Conservation (phyloP, 2,113 vertebrate species). For the Neolamprologus longior region DNA sequence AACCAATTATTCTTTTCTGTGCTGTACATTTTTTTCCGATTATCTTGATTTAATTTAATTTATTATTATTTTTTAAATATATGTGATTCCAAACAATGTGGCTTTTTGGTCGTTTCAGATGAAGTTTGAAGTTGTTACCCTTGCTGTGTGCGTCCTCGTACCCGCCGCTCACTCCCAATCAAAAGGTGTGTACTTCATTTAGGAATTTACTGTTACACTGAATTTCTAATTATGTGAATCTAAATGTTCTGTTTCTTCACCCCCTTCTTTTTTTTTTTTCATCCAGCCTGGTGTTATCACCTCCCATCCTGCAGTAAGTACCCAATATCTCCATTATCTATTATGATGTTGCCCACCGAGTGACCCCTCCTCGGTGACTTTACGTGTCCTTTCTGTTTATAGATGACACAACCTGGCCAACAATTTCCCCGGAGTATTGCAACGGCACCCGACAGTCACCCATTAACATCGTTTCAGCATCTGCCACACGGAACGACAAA, state of each 20-base stretch:
- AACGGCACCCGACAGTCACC: background rate
- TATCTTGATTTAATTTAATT: background rate
- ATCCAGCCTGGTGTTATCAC: slow-evolving; percentile 45
- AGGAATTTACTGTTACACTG: background rate
- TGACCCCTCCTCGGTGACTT: background rate
- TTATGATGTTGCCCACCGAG: background rate
- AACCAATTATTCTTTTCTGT: background rate
- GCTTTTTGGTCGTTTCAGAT: background rate
- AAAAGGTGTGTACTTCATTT: background rate
- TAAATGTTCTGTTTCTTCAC: background rate
- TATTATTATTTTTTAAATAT: no score
- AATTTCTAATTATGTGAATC: background rate
- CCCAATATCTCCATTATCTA: background rate
- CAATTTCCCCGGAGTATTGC: background rate
- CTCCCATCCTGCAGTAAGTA: slow-evolving; percentile 29
- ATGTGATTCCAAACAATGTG: background rate
- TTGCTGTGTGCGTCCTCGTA: background rate
- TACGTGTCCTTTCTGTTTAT: background rate
- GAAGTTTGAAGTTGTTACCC: background rate
- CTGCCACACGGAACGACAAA: fast-evolving
- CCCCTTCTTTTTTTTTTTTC: background rate
- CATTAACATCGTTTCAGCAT: background rate
- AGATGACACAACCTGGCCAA: background rate
- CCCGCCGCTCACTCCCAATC: background rate
- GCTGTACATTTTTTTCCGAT: background rate